Conservation (phyloP, 2,888 invertebrate genomes). For the Meteorus cinctellus region DNA sequence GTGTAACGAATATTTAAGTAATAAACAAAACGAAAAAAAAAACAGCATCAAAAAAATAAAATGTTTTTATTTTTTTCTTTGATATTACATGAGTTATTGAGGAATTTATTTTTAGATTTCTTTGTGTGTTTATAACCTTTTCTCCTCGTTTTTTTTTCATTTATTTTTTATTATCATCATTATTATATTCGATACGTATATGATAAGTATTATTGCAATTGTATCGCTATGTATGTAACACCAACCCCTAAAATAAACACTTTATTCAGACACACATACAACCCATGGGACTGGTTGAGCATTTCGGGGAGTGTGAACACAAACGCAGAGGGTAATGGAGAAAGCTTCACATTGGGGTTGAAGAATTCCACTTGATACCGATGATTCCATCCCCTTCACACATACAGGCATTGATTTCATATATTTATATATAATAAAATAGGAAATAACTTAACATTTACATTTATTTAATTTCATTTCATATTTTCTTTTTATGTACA, state of each 20-base stretch:
- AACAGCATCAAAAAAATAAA: too few species aligned
- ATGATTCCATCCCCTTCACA: background rate
- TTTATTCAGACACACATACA: background rate
- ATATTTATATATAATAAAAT: slow-evolving; percentile 1
- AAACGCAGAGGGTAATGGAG: slow-evolving; percentile 4
- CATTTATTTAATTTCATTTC: slow-evolving; percentile 4
- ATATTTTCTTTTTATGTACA: background rate
- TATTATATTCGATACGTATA: background rate
- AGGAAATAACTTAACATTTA: background rate
- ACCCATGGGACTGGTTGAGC: slow-evolving; percentile 32
- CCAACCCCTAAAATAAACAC: background rate
- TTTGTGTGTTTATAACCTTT: background rate
- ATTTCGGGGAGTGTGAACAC: slow-evolving; percentile 15
- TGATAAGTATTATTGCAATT: background rate
- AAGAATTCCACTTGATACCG: background rate
- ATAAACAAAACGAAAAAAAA: background rate
- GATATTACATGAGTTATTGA: background rate
- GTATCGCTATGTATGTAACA: background rate
- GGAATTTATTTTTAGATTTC: background rate
- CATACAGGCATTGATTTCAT: slow-evolving; percentile 22
- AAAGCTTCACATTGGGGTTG: background rate
- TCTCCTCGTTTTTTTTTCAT: background rate
- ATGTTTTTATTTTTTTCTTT: background rate
- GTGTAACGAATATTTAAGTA: background rate
- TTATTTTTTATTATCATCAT: background rate